Conservation (phyloP, 2,113 vertebrate genomes). For the Castor canadensis region DNA sequence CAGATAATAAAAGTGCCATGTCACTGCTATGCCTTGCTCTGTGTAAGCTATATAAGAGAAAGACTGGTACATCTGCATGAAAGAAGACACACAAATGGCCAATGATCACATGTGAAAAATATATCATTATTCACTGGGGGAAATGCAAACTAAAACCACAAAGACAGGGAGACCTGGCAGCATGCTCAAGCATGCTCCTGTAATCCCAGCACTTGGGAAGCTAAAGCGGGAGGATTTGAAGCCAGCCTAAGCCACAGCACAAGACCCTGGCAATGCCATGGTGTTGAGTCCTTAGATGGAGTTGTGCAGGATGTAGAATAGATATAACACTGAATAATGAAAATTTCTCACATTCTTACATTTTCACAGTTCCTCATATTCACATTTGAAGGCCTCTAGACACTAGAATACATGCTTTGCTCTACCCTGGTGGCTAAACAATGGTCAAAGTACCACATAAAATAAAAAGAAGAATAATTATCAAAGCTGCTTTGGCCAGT, state of each 20-base stretch:
- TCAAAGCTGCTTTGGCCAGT: slow-evolving; percentile 28
- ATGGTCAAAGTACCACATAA: background rate
- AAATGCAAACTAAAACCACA: slow-evolving; percentile 14
- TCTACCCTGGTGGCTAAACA: background rate
- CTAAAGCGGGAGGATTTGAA: background rate
- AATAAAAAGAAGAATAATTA: background rate
- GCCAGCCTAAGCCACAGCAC: background rate
- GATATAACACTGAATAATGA: background rate
- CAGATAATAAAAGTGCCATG: slow-evolving; percentile 7
- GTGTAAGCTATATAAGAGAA: background rate
- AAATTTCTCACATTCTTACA: background rate
- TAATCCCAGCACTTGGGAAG: background rate
- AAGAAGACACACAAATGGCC: background rate
- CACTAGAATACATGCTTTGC: background rate
- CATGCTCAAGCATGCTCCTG: too few species aligned
- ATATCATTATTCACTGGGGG: background rate
- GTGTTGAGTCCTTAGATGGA: too few species aligned
- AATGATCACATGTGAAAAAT: background rate
- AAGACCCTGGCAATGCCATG: too few species aligned
- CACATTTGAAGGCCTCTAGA: background rate
- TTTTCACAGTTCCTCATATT: background rate
- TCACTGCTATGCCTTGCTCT: background rate
- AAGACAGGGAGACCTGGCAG: background rate
- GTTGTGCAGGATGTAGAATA: background rate
- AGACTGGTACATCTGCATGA: background rate